phyloP scores from a whole-genome alignment of 2,888 invertebrate species.

The Belgica antarctica region DNA sequence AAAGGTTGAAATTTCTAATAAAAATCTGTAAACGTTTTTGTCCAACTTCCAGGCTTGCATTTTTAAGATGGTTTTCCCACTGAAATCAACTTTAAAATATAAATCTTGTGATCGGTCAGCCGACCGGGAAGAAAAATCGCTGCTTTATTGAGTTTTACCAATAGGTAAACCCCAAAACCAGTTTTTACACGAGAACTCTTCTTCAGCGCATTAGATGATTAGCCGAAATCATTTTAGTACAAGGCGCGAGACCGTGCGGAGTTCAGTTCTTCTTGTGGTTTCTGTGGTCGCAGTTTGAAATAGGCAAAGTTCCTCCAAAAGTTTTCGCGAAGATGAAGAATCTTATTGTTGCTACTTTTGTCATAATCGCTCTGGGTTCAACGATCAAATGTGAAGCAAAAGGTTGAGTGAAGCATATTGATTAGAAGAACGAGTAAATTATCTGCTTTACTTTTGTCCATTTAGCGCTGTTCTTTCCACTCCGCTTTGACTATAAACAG shows the following conservation, averaged over 20 bases:
- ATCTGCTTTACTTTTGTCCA: neutral
- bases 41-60: no score
- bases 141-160: no score
- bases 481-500: slow-evolving; percentile 20
- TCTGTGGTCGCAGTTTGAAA: slow-evolving; percentile 1
- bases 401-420: slow-evolving; percentile 23
- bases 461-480: slow-evolving; percentile 12
- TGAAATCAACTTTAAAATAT: no score
- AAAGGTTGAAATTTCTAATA: no score
- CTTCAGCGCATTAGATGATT: neutral
- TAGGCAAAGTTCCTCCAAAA: no score
- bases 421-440: neutral
- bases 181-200: neutral
- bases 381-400: slow-evolving; percentile 24
- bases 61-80: no score
- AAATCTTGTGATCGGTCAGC: no score
- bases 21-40: no score
- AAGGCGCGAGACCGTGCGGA: neutral
- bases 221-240: slow-evolving; percentile 1
- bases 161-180: no score
- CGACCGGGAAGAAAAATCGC: no score
- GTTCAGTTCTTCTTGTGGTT: slow-evolving; percentile 1
- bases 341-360: slow-evolving; percentile 27
- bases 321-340: no score
- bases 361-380: slow-evolving; percentile 25